These are phyloP conservation scores for Pectinophora gossypiella DNA, from an alignment of 1,140 invertebrate genomes.

Conservation along the genomic window DNA sequence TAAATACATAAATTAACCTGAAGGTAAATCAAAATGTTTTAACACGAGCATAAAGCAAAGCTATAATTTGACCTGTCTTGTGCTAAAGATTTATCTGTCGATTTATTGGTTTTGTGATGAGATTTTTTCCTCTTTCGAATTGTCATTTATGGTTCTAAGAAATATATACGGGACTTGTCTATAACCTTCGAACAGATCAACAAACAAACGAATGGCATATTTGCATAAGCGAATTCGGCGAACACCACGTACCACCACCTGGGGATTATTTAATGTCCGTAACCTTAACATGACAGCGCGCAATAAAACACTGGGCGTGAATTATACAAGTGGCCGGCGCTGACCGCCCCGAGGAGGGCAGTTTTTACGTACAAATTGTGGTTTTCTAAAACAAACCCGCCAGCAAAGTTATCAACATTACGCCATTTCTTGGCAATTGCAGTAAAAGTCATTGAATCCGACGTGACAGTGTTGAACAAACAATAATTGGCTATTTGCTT, in stretches of 20 bases:
- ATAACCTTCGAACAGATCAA: slow-evolving; percentile 21
- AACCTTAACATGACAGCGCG: slow-evolving; percentile 26
- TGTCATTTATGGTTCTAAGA: slow-evolving; percentile 27
- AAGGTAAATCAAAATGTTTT: too few relatives aligned
- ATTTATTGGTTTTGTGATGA: slow-evolving; percentile 3
- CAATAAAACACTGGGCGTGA: slow-evolving; percentile 19
- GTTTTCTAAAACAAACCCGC: too few relatives aligned
- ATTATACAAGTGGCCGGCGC: slow-evolving; percentile 9
- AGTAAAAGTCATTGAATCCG: too few relatives aligned
- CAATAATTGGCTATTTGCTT: background rate
- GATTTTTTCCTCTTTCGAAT: background rate
- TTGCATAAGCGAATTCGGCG: slow-evolving; percentile 38
- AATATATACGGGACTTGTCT: slow-evolving; percentile 19
- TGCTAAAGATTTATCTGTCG: background rate
- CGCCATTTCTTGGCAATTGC: too few relatives aligned
- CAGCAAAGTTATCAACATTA: too few relatives aligned
- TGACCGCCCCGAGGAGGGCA: background rate
- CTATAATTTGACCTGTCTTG: background rate
- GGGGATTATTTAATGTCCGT: slow-evolving; percentile 32
- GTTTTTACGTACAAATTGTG: background rate
- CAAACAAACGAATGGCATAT: slow-evolving; percentile 28
- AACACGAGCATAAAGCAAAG: background rate
- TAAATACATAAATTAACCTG: too few relatives aligned
- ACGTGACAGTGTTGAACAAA: background rate
- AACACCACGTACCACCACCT: slow-evolving; percentile 19